Evolutionary conservation across 2,113 vertebrate species (phyloP).

Genomic region (Tympanuchus pallidicinctus): DNA sequence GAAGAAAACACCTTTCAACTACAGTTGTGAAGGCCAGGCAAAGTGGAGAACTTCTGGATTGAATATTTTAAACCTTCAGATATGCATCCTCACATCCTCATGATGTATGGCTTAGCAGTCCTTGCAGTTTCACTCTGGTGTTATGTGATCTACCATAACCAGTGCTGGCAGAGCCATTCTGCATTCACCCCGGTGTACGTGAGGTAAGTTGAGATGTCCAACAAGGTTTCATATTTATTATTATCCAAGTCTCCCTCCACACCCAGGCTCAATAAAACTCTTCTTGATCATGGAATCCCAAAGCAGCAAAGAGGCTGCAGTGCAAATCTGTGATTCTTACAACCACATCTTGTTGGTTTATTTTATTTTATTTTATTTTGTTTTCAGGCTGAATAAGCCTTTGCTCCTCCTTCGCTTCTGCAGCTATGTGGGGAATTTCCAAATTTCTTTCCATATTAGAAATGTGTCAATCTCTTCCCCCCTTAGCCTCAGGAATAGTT

Average conservation of each 20-base stretch:
- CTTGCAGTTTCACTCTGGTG: neutral
- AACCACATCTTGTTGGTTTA: neutral
- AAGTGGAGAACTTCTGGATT: neutral
- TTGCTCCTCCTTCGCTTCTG: neutral
- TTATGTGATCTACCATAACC: rapidly evolving
- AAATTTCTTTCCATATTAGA: neutral
- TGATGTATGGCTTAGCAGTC: no score
- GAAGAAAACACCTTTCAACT: neutral
- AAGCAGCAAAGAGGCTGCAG: neutral
- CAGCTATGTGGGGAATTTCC: neutral
- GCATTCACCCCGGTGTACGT: neutral
- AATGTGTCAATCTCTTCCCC: neutral
- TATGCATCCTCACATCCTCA: neutral
- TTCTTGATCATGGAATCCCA: neutral
- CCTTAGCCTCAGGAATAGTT: neutral
- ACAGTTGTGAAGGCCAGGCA: neutral
- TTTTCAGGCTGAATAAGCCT: neutral
- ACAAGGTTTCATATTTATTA: neutral
- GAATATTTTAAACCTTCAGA: neutral
- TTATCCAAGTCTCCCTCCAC: neutral
- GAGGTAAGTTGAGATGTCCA: neutral
- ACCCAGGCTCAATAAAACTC: neutral
- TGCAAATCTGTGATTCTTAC: neutral
- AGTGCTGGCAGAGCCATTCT: neutral
- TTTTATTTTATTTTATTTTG: neutral